Base-by-base conservation (phyloP, 1,140 invertebrate species). In the Drosophila ercepeae region DNA sequence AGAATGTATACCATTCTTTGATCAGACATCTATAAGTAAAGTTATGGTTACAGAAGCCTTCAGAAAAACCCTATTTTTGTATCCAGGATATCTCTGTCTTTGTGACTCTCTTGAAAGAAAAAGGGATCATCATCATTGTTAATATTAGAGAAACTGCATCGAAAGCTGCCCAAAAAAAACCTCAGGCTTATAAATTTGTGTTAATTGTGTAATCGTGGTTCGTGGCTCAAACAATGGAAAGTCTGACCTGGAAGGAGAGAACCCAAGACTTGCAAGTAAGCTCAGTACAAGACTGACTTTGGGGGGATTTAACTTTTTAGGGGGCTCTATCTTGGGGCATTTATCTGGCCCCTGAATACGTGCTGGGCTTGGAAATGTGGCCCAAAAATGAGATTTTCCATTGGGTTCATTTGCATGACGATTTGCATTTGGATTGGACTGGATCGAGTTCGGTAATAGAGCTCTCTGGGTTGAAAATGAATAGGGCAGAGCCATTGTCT, bases 351-450 rank as follows among this genome's bases (percentile, higher is more conserved):
- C 60, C 42, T 14, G 16, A 46, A 60, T 29, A 64, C 60, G 55
- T 41, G 55, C 23, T 49, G 29, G 54, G 44, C 61, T 61, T 65
- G 57, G 57, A 63, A 65, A 60, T 64, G 16, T 48, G 55, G 7
- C 44, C 13, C 16, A n/a, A 11, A 46, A 36, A 29, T 11, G 14
- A 16, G 25, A 63, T 60, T 60, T 60, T 50, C 19, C 25, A 44
- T 64, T 51, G 45, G 6, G n/a, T 18, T 19, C 58, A 68, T 68
- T 64, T 23, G 32, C 64, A 61, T 60, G 14, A 7, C 25, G 19
- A 73, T 73, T 73, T 71, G 53, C 67, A 72, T 77, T 61, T 60
- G 60, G 51, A 45, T 46, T 52, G 48, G 55, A 73, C 70, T 67
- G 48, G 25, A 18, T 25, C 18, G 46, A 25, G 25, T 19, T 23